Evolutionary conservation across 2,113 vertebrate species (phyloP).

Genomic region (Emydocephalus ijimae): DNA sequence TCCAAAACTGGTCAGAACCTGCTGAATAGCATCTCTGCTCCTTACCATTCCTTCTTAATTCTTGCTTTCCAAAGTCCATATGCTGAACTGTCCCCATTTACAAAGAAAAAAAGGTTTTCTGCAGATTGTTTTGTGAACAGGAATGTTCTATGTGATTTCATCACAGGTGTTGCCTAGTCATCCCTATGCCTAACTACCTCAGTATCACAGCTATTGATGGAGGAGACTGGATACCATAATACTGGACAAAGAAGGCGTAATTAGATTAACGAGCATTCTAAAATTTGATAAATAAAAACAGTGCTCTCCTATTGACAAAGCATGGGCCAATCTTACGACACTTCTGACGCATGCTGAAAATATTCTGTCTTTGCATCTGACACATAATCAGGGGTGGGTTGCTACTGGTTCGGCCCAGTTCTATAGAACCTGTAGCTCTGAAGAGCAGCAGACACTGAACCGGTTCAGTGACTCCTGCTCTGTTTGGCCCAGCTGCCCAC

Average conservation of each 20-base stretch:
- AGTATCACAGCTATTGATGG: background rate
- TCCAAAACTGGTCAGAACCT: too few relatives aligned
- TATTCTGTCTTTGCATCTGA: background rate
- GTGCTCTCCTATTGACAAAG: background rate
- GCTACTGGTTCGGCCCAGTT: too few relatives aligned
- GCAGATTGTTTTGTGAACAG: background rate
- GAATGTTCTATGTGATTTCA: background rate
- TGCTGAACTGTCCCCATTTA: background rate
- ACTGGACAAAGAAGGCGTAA: background rate
- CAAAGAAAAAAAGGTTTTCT: background rate
- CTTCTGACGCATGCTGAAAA: background rate
- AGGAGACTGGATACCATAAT: background rate
- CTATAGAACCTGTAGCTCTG: too few relatives aligned
- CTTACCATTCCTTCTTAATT: background rate
- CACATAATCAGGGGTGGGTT: background rate
- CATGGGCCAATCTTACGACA: background rate
- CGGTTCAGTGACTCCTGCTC: too few relatives aligned
- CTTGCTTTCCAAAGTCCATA: background rate
- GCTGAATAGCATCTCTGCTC: background rate
- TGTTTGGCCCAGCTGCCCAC: too few relatives aligned
- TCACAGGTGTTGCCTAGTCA: background rate
- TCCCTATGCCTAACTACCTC: background rate
- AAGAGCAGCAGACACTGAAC: too few relatives aligned
- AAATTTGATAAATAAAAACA: background rate
- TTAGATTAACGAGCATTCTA: background rate